Conservation (phyloP, 2,797 vertebrate genomes). For the Semotilus atromaculatus region DNA sequence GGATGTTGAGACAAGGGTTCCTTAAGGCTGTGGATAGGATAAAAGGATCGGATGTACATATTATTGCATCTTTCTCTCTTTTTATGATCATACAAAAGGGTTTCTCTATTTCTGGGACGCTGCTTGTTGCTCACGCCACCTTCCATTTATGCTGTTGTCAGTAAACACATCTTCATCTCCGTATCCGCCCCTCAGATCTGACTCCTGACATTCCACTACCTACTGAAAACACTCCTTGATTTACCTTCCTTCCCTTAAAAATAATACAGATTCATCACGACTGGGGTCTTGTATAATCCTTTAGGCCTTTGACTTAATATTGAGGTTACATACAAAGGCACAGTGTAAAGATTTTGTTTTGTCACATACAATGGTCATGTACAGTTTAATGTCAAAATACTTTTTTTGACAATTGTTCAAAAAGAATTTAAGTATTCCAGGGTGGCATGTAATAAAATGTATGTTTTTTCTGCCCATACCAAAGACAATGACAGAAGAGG, state of each 20-base stretch:
- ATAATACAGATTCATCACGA: neutral
- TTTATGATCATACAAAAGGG: neutral
- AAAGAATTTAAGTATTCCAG: neutral
- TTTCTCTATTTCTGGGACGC: neutral
- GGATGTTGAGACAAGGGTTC: constrained; percentile 1
- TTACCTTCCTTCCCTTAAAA: neutral
- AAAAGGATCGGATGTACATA: constrained; percentile 2
- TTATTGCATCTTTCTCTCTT: neutral
- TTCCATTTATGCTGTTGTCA: constrained; percentile 15
- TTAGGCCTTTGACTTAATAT: neutral
- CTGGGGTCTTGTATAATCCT: neutral
- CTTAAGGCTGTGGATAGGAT: constrained; percentile 1
- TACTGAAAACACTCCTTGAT: neutral
- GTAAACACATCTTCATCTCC: constrained; percentile 19
- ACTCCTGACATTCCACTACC: neutral
- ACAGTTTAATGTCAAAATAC: neutral
- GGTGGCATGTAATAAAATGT: neutral
- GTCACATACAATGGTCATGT: too few relatives aligned
- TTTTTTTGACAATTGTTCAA: neutral
- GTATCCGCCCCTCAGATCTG: neutral
- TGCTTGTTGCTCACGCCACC: neutral
- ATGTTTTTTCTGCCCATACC: neutral
- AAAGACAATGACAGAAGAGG: neutral
- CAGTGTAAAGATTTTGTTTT: neutral
- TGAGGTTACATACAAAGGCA: neutral